Base-by-base conservation (phyloP, 1,140 invertebrate species). In the Wiebesia pumilae region DNA sequence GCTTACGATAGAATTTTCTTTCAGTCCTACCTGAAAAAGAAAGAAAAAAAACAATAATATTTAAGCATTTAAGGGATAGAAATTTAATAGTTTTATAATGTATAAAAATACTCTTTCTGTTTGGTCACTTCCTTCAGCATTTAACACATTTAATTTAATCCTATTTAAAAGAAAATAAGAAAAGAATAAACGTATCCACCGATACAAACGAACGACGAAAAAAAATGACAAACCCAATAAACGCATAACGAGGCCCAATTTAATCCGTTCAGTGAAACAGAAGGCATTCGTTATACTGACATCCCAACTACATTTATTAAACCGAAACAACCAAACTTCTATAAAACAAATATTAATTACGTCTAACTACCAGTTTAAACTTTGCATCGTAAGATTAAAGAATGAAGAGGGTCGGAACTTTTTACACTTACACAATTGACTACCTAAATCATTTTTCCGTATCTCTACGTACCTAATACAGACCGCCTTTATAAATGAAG, bases 341-440 rank as follows among this genome's bases (percentile, higher is more conserved):
- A 51, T 77, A 77, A 75, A 84, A 78, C 54, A 27, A 84, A 84
- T n/a, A n/a, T 84, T 84, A 85, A 80, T 85, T 78, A 84, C 58
- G 14, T n/a, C 62, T 80, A 80, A 85, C 77, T 85, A 40, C 77
- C 27, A 40, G n/a, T 35, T 71, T 30, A 71, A 85, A 79, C n/a
- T 84, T 78, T 19, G 40, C 62, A 47, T 69, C n/a, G n/a, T 6
- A 67, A 67, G 62, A 38, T 4, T 38, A 73, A 83, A 83, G 69
- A 73, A 83, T 54, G 19, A 83, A 77, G 47, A 30, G 30, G 27
- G 19, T 51, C 0, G 54, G 33, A 79, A 84, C 58, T 79, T 84
- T 84, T 79, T 67, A 79, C 71, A 77, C 62, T 84, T 65, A 51
- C 62, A 69, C 73, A 80, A 80, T 79, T 78, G 84, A 71, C 33